Evolutionary conservation across 2,888 invertebrate species (phyloP), one percentile per base, ranked within the genome.

Genomic region (Flexamia atlantica): DNA sequence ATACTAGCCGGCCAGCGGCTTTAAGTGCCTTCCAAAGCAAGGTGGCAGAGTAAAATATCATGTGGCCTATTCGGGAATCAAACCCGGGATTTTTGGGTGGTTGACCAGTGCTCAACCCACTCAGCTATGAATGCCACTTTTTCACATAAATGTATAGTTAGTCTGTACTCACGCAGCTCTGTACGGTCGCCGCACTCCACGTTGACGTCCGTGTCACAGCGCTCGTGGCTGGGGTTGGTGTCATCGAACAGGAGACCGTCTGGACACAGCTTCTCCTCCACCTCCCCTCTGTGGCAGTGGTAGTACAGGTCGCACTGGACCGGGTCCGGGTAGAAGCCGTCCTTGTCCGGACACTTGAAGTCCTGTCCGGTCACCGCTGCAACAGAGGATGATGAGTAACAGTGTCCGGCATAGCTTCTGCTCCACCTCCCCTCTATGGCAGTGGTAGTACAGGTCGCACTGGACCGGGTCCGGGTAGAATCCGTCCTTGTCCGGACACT

Each of bases 271-370:
- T 92, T 94, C 84, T 93, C 91, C 89, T 94, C 95, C 2, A 94
- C 89, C 84, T 91, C 86, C 5, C 89, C 91, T 17, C 88, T 90
- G 90, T 93, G 93, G 91, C 96, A 96, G 88, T 93, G 93, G 90
- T 95, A 96, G 90, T 95, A 96, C 86, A 95, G 92, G 90, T 96
- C 96, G 89, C 96, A 96, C 90, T 96, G 95, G 88, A 93, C 92
- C 0, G 92, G 92, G 89, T 96, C 95, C 4, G 95, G 93, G 90
- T 93, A 96, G 90, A 92, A 95, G n/a, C 96, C 96, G 86, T 92
- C 93, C 86, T 93, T 92, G 85, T 94, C 93, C 3, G 95, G 95
- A 87, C 96, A 96, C 87, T 93, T 91, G 90, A 94, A 95, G 0
- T 79, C 57, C 57, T 86, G 87, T 25, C 85, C 82, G 81, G 83